These are phyloP conservation scores for Urocolius indicus DNA, from an alignment of 2,113 vertebrate species.

Conservation along the genomic window DNA sequence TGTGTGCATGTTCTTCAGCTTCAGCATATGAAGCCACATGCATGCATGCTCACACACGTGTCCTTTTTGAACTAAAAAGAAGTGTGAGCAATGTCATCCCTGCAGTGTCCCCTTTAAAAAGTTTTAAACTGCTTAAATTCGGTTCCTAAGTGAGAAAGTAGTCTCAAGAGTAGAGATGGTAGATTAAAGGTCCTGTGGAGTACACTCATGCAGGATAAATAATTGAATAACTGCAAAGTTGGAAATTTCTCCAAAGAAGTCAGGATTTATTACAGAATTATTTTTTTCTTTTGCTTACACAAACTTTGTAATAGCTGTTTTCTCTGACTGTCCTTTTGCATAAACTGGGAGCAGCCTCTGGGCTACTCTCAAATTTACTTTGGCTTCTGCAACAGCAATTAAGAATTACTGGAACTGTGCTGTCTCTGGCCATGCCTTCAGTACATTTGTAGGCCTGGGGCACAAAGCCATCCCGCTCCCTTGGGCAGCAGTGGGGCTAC, in stretches of 20 bases:
- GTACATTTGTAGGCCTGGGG: rapidly evolving
- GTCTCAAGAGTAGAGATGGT: neutral
- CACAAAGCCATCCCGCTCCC: neutral
- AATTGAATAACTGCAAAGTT: slow-evolving; percentile 37
- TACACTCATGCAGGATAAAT: neutral
- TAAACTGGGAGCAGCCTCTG: slow-evolving; percentile 35
- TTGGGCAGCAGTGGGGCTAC: neutral
- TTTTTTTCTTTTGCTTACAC: slow-evolving; percentile 54
- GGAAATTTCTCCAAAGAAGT: slow-evolving; percentile 6
- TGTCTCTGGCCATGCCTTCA: neutral
- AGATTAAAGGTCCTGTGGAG: slow-evolving; percentile 16
- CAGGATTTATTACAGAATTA: slow-evolving; percentile 28
- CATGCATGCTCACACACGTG: neutral
- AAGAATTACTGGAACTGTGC: slow-evolving; percentile 41
- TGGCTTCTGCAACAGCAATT: slow-evolving; percentile 39
- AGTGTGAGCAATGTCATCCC: neutral
- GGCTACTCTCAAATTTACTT: slow-evolving; percentile 55
- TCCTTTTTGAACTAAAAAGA: neutral
- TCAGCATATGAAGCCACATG: neutral
- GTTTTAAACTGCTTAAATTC: neutral
- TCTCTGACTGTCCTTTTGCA: slow-evolving; percentile 36
- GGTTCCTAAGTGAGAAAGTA: neutral
- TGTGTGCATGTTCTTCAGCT: neutral
- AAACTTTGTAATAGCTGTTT: slow-evolving; percentile 57
- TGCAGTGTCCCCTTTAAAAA: neutral